These are phyloP conservation scores for Poeciliopsis presidionis DNA, from an alignment of 2,797 vertebrate species.

Conservation along the genomic window DNA sequence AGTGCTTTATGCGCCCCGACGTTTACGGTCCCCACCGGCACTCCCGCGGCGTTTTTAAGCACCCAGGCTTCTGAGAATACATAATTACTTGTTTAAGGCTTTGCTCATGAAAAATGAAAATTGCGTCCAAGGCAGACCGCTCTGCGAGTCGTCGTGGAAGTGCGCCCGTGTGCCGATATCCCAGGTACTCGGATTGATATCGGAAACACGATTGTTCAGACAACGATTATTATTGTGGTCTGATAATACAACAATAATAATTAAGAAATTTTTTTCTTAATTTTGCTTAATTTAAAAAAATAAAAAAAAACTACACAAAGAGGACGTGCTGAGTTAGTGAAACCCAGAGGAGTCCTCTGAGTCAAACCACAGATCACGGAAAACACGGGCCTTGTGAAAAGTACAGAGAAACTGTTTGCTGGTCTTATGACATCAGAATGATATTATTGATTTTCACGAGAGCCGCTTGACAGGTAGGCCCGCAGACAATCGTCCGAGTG, in stretches of 20 bases:
- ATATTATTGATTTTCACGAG: slow-evolving; percentile 75
- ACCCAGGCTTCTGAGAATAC: slow-evolving; percentile 69
- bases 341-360: slow-evolving; percentile 57
- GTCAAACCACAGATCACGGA: slow-evolving; percentile 49
- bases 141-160: slow-evolving; percentile 43
- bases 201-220: slow-evolving; percentile 46
- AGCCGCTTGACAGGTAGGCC: slow-evolving; percentile 60
- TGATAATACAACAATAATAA: too few relatives aligned
- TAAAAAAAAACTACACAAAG: slow-evolving; percentile 6
- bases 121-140: slow-evolving; percentile 55
- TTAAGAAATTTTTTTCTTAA: too few relatives aligned
- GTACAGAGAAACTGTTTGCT: slow-evolving; percentile 59
- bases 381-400: slow-evolving; percentile 70
- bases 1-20: slow-evolving; percentile 64
- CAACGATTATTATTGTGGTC: slow-evolving; percentile 32
- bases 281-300: slow-evolving; percentile 60
- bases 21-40: slow-evolving; percentile 46
- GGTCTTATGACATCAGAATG: slow-evolving; percentile 73
- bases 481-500: slow-evolving; percentile 57
- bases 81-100: slow-evolving; percentile 68
- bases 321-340: slow-evolving; percentile 39
- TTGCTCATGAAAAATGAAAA: slow-evolving; percentile 67
- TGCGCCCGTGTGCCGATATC: slow-evolving; percentile 55
- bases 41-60: slow-evolving; percentile 55
- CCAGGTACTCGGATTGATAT: slow-evolving; percentile 45